Percentiles rank a stretch among this genome's conserved stretches.
These are phyloP conservation scores for Hydropsyche tenuis DNA, from an alignment of 1,140 invertebrate genomes.

Conservation along the genomic window DNA sequence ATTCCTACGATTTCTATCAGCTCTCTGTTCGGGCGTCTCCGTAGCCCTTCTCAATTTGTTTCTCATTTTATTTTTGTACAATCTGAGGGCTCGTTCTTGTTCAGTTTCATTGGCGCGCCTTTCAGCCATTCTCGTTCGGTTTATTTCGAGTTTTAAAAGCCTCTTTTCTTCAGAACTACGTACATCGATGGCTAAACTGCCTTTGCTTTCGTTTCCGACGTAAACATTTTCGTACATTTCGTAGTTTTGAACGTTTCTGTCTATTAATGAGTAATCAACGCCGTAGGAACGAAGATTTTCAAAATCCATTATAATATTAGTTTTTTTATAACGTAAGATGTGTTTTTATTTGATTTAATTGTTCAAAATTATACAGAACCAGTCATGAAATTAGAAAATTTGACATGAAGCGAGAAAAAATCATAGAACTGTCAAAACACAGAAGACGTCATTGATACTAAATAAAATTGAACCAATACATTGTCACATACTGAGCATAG, in stretches of 20 bases:
- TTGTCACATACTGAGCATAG: too few species aligned
- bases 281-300: background rate
- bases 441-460: too few species aligned
- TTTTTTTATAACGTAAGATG: too few species aligned
- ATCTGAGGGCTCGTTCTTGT: conserved; percentile 26
- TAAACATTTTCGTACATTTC: conserved; percentile 25
- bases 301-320: too few species aligned
- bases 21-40: conserved; percentile 29
- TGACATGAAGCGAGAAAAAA: too few species aligned
- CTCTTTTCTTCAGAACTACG: conserved; percentile 26
- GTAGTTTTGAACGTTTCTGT: conserved; percentile 20
- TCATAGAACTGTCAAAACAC: too few species aligned
- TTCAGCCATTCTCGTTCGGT: conserved; percentile 32
- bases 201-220: background rate
- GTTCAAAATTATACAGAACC: too few species aligned
- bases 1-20: conserved; percentile 33
- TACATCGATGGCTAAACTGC: background rate
- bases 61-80: conserved; percentile 36
- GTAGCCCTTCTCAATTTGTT: conserved; percentile 31
- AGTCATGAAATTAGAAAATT: too few species aligned
- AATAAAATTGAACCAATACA: too few species aligned
- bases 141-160: conserved; percentile 1
- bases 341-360: too few species aligned
- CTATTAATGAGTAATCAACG: conserved; percentile 17
- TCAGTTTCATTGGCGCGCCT: conserved; percentile 26